Conservation (phyloP, 2,888 invertebrate species). For the Orchesellides sinensis region DNA sequence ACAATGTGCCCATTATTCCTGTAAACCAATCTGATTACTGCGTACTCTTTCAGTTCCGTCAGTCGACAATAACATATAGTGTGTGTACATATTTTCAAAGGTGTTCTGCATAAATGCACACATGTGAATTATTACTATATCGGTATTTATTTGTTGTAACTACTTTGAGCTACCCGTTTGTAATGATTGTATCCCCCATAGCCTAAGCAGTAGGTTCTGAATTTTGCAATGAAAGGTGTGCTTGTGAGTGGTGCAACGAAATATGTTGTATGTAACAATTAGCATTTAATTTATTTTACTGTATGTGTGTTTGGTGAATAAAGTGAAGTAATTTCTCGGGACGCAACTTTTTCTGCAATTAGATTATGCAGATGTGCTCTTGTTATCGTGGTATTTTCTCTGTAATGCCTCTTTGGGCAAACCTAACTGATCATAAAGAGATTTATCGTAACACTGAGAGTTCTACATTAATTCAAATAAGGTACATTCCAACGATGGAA, state of each 20-base stretch:
- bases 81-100: slow-evolving; percentile 7
- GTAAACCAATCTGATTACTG: neutral
- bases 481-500: too few species aligned
- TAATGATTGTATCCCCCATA: slow-evolving; percentile 16
- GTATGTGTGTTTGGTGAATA: too few species aligned
- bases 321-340: neutral
- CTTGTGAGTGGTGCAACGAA: slow-evolving; percentile 10
- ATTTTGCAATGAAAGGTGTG: neutral
- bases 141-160: neutral
- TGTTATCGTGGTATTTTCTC: too few species aligned
- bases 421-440: too few species aligned
- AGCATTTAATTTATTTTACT: slow-evolving; percentile 11
- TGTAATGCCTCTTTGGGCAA: too few species aligned
- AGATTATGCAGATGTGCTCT: too few species aligned
- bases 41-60: neutral
- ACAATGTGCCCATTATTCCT: slow-evolving; percentile 8
- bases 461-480: too few species aligned
- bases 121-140: slow-evolving; percentile 29
- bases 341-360: too few species aligned
- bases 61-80: neutral
- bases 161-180: slow-evolving; percentile 2
- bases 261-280: neutral
- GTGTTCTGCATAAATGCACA: slow-evolving; percentile 33
- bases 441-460: too few species aligned
- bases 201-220: slow-evolving; percentile 10